Base-by-base conservation (phyloP, 1,140 invertebrate genomes). In the Brachionus paranguensis region DNA sequence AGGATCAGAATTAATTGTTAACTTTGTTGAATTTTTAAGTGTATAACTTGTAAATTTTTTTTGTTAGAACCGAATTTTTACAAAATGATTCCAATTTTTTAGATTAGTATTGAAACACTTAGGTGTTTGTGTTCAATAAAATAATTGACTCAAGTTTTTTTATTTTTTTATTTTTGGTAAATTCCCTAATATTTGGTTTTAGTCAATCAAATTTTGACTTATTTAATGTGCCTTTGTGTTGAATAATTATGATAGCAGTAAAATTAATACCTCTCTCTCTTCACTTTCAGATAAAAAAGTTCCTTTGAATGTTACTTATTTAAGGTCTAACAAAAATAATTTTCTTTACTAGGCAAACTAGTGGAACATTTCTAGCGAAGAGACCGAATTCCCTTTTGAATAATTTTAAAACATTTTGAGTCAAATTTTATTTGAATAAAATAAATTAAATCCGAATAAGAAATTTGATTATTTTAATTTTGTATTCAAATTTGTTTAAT, bases 1-100 rank as follows among this genome's bases (percentile, higher is more conserved):
- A 76, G 33, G 72, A 76, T 33, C 43, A 76, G 43, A 47, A 76
- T 76, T 76, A 50, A 76, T 50, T 76, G 43, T 47, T 50, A 12
- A n/a, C 17, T 76, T 50, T 76, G 43, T 76, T 76, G 24, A 76
- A 47, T 50, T 50, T 24, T 74, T 45, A 47, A 27, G 7, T 76
- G 41, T 76, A 50, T 29, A 50, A 50, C 17, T 76, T 76, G 72
- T 76, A 50, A 12, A 50, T 24, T 76, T 76, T 53, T 76, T 76
- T 47, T 76, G 41, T 76, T 50, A 37, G 20, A 47, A 8, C 45
- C 45, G 72, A 50, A 76, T 76, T 50, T 76, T 76, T 7, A 76
- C 53, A 50, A 12, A 50, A 20, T 60, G 53, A 60, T 27, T 76
- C 72, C 43, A 50, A 50, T 76, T 76, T 76, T 76, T 76, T 76